A percentile compares a stretch with the other conserved stretches of the same genome.
phyloP scores from a whole-genome alignment of 2,888 invertebrate genomes.

The Cheilosia vernalis region DNA sequence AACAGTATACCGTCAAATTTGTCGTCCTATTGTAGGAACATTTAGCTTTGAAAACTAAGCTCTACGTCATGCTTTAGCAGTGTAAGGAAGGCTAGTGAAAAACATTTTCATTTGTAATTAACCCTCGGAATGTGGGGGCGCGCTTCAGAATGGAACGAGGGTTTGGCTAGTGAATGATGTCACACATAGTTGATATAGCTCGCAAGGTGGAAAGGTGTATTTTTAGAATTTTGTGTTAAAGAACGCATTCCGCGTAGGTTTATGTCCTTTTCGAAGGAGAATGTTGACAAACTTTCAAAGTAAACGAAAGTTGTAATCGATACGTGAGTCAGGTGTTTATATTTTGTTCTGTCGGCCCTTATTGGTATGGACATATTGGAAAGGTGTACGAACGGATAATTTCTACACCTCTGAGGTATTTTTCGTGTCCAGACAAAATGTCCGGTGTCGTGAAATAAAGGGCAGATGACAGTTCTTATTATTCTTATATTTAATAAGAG shows the following conservation, averaged over 20 bases:
- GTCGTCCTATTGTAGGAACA: constrained; percentile 3
- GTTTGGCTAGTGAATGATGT: constrained; percentile 12
- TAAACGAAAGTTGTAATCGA: constrained; percentile 33
- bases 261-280: constrained; percentile 32
- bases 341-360: background rate
- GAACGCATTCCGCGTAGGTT: constrained; percentile 47
- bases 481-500: background rate
- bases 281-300: constrained; percentile 48
- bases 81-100: constrained; percentile 39
- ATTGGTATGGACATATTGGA: background rate
- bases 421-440: background rate
- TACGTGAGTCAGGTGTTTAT: constrained; percentile 39
- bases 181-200: constrained; percentile 38
- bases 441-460: background rate
- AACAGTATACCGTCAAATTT: constrained; percentile 9
- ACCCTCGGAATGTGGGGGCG: constrained; percentile 22
- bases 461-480: background rate
- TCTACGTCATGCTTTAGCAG: constrained; percentile 61
- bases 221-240: constrained; percentile 50
- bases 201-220: constrained; percentile 30
- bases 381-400: background rate
- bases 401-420: background rate
- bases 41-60: constrained; percentile 48
- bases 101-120: constrained; percentile 68
- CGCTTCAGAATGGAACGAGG: background rate